Base-by-base conservation (phyloP, 2,797 vertebrate genomes). In the Pseudomugil gertrudae region DNA sequence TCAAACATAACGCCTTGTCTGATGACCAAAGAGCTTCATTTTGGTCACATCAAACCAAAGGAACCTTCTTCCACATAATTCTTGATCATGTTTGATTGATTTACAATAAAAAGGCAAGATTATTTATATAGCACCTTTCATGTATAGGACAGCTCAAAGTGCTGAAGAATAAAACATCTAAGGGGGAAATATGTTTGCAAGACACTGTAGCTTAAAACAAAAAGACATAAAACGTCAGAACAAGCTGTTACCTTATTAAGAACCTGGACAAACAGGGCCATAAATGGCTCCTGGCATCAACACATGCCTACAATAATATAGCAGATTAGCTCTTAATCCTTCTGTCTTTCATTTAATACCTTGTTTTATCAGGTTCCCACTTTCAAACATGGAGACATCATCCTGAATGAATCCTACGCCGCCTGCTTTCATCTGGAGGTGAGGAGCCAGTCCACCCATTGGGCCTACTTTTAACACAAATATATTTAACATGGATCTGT, bases 341-440 rank as follows among this genome's bases (percentile, higher is more conserved):
- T 23, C 10, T 21, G 9, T 47, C 10, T 23, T 21, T 15, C 2
- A 10, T 15, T 8, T 29, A 17, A 26, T 62, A 0, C 24, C 15
- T 36, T 26, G 0, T 53, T 24, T 26, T 78, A 59, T 0, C 48
- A 94, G 93, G 79, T 94, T 52, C 93, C 93, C 1, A 58, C 90
- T 3, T 93, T 94, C 76, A 92, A 91, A 75, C 91, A 94, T 9
- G 78, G 92, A 45, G 66, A 92, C 59, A 68, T 50, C 30, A 30
- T 88, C 23, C 24, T 51, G 36, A 94, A 94, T 6, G 93, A 94
- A 23, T 94, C 93, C 6, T 90, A 81, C 1, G 89, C 75, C 1
- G 78, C 69, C 54, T 93, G 93, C 66, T 76, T 93, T 69, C 94
- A 94, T 77, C 80, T 94, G 79, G 92, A 94, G 92, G 93, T 94